Conservation (phyloP, 2,113 vertebrate genomes). For the Clarias gariepinus region DNA sequence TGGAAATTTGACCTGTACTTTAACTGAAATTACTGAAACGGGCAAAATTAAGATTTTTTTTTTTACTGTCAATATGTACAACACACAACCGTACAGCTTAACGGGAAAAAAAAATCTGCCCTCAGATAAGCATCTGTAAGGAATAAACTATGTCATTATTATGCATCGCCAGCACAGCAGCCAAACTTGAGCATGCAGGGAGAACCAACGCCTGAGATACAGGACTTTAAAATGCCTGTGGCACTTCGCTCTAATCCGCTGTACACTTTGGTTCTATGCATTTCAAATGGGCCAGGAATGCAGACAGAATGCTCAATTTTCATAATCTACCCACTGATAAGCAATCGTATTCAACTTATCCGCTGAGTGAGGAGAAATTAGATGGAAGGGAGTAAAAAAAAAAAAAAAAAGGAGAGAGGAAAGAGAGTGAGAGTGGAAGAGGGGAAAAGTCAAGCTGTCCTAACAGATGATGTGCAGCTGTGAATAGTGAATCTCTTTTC, state of each 20-base stretch:
- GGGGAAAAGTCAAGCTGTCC: conserved; percentile 70
- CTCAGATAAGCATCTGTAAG: conserved; percentile 32
- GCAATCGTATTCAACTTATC: conserved; percentile 47
- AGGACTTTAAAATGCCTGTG: conserved; percentile 53
- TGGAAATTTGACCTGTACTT: background rate
- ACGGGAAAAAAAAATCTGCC: background rate
- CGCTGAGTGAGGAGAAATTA: conserved; percentile 43
- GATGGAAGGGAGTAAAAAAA: conserved; percentile 6
- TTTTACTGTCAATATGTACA: background rate
- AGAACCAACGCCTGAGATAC: conserved; percentile 43
- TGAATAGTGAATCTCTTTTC: conserved; percentile 69
- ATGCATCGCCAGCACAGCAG: conserved; percentile 19
- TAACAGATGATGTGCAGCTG: conserved; percentile 69
- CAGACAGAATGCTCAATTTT: conserved; percentile 57
- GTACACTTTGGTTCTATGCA: conserved; percentile 52
- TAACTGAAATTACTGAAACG: background rate
- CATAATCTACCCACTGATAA: conserved; percentile 61
- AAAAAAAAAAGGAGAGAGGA: conserved; percentile 11
- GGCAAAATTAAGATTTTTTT: too few relatives aligned
- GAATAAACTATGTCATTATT: conserved; percentile 32
- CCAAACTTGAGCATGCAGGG: conserved; percentile 17
- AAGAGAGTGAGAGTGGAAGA: conserved; percentile 17
- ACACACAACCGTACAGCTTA: conserved; percentile 12
- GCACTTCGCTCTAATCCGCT: conserved; percentile 54
- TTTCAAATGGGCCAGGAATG: conserved; percentile 57